phyloP scores from a whole-genome alignment of 2,113 vertebrate genomes.

The Ceyx margarethae region DNA sequence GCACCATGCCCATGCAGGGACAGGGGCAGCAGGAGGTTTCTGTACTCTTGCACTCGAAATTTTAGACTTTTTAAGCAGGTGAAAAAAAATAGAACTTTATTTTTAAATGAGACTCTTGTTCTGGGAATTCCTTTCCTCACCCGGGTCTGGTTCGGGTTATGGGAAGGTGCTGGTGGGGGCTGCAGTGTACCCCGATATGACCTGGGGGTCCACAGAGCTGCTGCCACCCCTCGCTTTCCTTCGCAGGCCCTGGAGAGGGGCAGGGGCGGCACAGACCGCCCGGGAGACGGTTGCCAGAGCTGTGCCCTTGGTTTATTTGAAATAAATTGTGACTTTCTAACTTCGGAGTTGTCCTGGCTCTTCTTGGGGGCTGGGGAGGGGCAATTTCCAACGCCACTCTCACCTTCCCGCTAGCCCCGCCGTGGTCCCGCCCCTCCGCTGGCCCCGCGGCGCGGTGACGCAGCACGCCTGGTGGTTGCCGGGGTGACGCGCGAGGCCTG shows the following conservation, averaged over 20 bases:
- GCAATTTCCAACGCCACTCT: not conserved
- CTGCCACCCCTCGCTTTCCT: constrained; percentile 42
- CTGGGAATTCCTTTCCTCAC: not conserved
- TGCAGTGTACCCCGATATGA: not conserved
- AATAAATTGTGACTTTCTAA: constrained; percentile 79
- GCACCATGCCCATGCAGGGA: not conserved
- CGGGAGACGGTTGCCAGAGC: constrained; percentile 8
- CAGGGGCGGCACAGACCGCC: constrained; percentile 39
- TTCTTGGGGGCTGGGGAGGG: not conserved
- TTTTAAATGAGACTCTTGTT: constrained; percentile 46
- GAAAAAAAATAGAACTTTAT: constrained; percentile 51
- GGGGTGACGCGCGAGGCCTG: not conserved
- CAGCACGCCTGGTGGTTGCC: not conserved
- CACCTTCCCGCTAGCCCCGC: not conserved
- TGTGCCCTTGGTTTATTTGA: constrained; percentile 68
- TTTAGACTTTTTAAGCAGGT: constrained; percentile 57
- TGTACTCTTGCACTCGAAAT: constrained; percentile 18
- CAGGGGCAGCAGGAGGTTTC: constrained; percentile 11
- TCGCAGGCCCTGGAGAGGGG: constrained; percentile 40
- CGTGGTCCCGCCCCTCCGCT: not conserved
- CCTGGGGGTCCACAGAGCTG: not conserved
- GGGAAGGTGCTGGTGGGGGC: not conserved
- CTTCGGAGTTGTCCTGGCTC: constrained; percentile 29
- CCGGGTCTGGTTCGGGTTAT: not conserved
- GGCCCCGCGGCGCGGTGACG: not conserved